Percentiles rank a stretch among this genome's conserved stretches.
These are phyloP conservation scores for Myzus persicae DNA, from an alignment of 1,140 invertebrate genomes.

Conservation along the genomic window DNA sequence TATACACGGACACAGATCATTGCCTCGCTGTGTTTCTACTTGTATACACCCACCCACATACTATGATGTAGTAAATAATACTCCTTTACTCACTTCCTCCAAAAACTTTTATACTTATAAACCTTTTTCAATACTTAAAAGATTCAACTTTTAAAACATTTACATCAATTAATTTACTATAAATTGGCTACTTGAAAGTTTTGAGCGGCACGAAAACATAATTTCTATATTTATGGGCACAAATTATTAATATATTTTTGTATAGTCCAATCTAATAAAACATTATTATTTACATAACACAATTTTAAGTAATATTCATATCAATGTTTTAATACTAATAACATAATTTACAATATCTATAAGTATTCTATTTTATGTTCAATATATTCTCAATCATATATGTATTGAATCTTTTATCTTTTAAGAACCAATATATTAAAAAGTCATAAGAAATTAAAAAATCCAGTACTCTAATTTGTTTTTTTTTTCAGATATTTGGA, in stretches of 20 bases:
- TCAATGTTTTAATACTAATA: too few relatives aligned
- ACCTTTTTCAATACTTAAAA: neutral
- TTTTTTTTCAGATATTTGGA: neutral
- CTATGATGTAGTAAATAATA: too few relatives aligned
- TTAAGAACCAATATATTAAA: neutral
- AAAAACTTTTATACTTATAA: neutral
- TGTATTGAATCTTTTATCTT: neutral
- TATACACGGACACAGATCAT: neutral
- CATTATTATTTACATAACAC: neutral
- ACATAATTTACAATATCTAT: too few relatives aligned
- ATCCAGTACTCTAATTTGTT: neutral
- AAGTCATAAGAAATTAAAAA: neutral
- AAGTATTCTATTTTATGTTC: neutral
- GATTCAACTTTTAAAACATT: neutral
- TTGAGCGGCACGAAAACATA: neutral
- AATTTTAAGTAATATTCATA: neutral
- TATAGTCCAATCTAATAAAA: neutral
- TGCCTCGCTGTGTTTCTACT: neutral
- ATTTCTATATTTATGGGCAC: neutral
- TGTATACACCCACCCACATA: neutral
- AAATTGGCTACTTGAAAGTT: neutral
- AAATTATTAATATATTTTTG: neutral
- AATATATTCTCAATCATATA: neutral
- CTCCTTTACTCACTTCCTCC: neutral
- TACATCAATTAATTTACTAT: neutral